Base-by-base conservation (phyloP, 2,888 invertebrate species). In the Chloroclystis v-ata region DNA sequence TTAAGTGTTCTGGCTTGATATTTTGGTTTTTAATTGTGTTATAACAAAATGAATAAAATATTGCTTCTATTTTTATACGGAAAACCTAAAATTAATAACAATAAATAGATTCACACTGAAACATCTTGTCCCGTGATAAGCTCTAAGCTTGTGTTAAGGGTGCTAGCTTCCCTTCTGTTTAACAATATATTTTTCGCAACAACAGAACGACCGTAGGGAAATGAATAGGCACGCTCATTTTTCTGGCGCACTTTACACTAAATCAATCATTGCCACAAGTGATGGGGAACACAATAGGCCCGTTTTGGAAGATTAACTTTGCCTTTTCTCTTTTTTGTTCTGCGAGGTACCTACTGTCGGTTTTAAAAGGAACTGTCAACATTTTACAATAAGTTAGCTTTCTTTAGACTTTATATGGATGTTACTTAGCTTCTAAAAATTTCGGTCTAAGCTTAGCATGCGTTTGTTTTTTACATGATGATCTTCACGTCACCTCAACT, bases 181-280 rank as follows among this genome's bases (percentile, higher is more conserved):
- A 7, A 12, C 41, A 16, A 12, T 20, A 41, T 29, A 13, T 35
- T 20, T n/a, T n/a, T n/a, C n/a, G 9, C 30, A 35, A 13, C 32
- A 9, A 38, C 26, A 6, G 12, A 11, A 38, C 25, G 41, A 48
- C 52, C 54, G 48, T 56, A 59, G 59, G 59, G 57, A 62, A 62
- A 62, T 60, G 52, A 53, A 57, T 51, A 35, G 53, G 49, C 42
- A 49, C 37, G 39, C 48, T 54, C 51, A 59, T 59, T 56, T 59
- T 56, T 56, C 37, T 54, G 49, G 54, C 54, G 56, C 51, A 54
- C 56, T 56, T 53, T 45, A 44, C 45, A 38, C 48, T 37, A 54
- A 55, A 59, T 59, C 59, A 55, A 59, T 59, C 59, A 59, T 56
- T 53, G 54, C 45, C 44, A 43, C 42, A 29, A 45, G 39, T 59